Percentiles rank a stretch among this genome's conserved stretches.
Conservation (phyloP, 2,113 vertebrate species). For the Calidris pygmaea region DNA sequence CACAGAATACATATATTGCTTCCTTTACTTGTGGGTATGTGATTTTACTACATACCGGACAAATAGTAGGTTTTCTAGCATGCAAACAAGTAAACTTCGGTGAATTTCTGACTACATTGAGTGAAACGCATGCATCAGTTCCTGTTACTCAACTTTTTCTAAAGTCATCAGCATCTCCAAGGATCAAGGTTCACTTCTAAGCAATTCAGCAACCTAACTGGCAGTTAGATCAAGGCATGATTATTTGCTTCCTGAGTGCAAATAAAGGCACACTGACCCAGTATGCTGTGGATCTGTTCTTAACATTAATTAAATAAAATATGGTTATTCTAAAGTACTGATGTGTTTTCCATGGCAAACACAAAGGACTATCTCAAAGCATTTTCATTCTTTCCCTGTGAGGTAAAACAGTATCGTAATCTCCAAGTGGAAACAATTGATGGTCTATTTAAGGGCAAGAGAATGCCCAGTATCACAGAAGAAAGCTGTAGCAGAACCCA, state of each 20-base stretch:
- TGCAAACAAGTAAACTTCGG: background rate
- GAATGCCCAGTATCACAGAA: background rate
- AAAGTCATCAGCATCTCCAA: background rate
- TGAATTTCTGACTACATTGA: background rate
- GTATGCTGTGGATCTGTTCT: background rate
- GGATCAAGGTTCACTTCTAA: conserved; percentile 1
- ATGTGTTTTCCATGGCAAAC: background rate
- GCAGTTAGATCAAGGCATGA: background rate
- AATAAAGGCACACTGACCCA: background rate
- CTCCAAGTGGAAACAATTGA: background rate
- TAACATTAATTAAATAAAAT: conserved; percentile 5
- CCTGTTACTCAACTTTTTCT: background rate
- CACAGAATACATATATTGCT: background rate
- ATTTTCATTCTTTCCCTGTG: background rate
- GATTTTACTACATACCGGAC: background rate
- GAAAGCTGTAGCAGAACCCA: background rate
- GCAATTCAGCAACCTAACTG: background rate
- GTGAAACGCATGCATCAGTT: background rate
- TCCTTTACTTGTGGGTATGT: background rate
- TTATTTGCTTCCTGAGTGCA: background rate
- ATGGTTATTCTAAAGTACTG: background rate
- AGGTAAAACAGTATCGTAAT: background rate
- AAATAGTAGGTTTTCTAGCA: background rate
- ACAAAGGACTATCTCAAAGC: background rate
- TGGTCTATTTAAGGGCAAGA: background rate